Percentiles rank a stretch among this genome's conserved stretches.
Conservation (phyloP, 2,888 invertebrate species). For the Trachelus iudaicus region DNA sequence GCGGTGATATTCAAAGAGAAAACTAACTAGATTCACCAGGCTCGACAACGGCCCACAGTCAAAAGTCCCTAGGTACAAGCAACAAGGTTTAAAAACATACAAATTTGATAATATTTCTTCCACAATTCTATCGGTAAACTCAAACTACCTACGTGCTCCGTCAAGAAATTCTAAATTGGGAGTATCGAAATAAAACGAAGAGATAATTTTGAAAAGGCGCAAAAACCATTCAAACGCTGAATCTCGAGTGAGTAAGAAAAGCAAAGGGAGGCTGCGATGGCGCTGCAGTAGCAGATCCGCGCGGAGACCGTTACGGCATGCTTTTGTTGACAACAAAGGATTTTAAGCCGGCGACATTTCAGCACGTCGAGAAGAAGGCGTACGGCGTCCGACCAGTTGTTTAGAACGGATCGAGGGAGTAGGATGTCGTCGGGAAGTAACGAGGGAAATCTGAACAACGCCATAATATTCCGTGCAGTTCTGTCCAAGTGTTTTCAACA, state of each 20-base stretch:
- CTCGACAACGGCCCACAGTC: too few species aligned
- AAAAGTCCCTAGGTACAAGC: too few species aligned
- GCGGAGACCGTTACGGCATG: slow-evolving; percentile 36
- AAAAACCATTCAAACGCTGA: not conserved
- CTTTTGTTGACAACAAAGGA: slow-evolving; percentile 30
- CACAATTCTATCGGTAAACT: not conserved
- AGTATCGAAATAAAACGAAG: not conserved
- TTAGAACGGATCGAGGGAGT: not conserved
- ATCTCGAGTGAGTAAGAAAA: not conserved
- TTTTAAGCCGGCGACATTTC: slow-evolving; percentile 17
- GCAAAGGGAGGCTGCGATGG: not conserved
- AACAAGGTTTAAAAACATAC: not conserved
- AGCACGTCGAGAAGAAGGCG: not conserved
- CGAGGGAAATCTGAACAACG: slow-evolving; percentile 37
- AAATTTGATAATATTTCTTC: not conserved
- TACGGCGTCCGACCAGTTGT: not conserved
- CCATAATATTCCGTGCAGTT: slow-evolving; percentile 43
- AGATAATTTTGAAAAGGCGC: not conserved
- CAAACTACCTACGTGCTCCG: not conserved
- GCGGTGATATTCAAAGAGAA: too few species aligned
- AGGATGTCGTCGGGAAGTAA: not conserved
- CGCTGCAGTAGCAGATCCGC: not conserved
- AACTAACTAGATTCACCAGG: too few species aligned
- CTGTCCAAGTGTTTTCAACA: slow-evolving; percentile 41
- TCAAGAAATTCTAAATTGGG: not conserved